These are phyloP conservation scores for Pyrocephalus nanus DNA, from an alignment of 2,797 vertebrate species.

Conservation along the genomic window DNA sequence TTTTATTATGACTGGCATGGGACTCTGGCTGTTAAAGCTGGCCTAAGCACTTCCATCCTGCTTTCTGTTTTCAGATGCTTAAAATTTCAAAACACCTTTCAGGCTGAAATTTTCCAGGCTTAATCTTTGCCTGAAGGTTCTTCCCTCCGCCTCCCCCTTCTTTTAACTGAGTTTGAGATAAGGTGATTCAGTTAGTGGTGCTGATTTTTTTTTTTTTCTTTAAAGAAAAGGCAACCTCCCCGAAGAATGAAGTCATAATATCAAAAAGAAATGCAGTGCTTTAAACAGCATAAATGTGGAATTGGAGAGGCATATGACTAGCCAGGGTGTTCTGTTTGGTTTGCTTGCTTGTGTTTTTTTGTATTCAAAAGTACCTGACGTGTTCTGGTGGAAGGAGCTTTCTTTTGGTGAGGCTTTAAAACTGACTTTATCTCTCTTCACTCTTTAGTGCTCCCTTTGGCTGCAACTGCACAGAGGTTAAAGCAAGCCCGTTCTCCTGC, in stretches of 20 bases:
- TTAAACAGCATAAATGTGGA: not conserved
- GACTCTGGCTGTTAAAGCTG: not conserved
- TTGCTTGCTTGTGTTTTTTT: not conserved
- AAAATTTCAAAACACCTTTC: constrained; percentile 49
- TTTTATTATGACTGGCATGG: not conserved
- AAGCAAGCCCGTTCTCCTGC: not conserved
- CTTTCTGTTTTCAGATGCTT: constrained; percentile 53
- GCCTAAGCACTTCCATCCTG: constrained; percentile 30
- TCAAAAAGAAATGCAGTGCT: not conserved
- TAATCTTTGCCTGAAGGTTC: constrained; percentile 66
- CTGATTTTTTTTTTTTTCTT: not conserved
- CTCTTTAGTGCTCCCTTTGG: not conserved
- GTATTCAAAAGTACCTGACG: not conserved
- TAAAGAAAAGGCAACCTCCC: not conserved
- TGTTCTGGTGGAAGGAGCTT: not conserved
- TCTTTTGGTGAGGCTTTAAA: not conserved
- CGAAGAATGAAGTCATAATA: not conserved
- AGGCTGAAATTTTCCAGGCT: constrained; percentile 59
- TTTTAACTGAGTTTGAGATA: constrained; percentile 43
- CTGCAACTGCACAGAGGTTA: not conserved
- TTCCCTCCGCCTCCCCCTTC: constrained; percentile 33
- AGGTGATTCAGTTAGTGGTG: constrained; percentile 16
- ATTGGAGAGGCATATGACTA: not conserved
- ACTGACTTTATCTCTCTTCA: not conserved
- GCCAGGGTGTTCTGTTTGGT: not conserved